A percentile compares a stretch with the other conserved stretches of the same genome.
These are phyloP conservation scores for Actinia equina DNA, from an alignment of 64 coral and sea anemone species.

Conservation along the genomic window DNA sequence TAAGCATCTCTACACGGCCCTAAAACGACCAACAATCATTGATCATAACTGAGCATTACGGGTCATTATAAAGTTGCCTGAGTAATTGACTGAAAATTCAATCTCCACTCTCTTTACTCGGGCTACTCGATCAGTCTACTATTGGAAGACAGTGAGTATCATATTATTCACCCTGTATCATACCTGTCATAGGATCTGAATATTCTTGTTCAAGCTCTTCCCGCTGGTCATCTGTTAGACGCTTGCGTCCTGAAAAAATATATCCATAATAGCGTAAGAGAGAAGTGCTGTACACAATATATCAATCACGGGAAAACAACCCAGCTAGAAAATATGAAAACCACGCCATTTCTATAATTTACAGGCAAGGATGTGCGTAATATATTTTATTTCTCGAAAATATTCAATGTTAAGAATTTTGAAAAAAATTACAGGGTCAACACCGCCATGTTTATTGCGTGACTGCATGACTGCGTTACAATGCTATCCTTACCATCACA, in stretches of 20 bases:
- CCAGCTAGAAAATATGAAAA: too few relatives aligned
- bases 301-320: too few relatives aligned
- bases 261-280: neutral
- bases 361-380: too few relatives aligned
- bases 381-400: too few relatives aligned
- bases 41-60: neutral
- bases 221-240: conserved; percentile 45
- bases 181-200: conserved; percentile 14
- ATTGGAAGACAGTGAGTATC: neutral
- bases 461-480: too few relatives aligned
- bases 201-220: conserved; percentile 19
- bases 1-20: conserved; percentile 38
- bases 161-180: neutral
- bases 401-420: too few relatives aligned
- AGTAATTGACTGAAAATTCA: neutral
- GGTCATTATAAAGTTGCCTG: neutral
- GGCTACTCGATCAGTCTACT: neutral
- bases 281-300: too few relatives aligned
- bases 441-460: too few relatives aligned
- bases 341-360: too few relatives aligned
- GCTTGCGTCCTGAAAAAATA: conserved; percentile 31
- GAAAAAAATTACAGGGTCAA: too few relatives aligned
- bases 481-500: conserved; percentile 60
- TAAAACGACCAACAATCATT: neutral
- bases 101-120: neutral